Evolutionary conservation across 2,797 vertebrate genomes (phyloP).

Genomic region (Austrolebias charrua): DNA sequence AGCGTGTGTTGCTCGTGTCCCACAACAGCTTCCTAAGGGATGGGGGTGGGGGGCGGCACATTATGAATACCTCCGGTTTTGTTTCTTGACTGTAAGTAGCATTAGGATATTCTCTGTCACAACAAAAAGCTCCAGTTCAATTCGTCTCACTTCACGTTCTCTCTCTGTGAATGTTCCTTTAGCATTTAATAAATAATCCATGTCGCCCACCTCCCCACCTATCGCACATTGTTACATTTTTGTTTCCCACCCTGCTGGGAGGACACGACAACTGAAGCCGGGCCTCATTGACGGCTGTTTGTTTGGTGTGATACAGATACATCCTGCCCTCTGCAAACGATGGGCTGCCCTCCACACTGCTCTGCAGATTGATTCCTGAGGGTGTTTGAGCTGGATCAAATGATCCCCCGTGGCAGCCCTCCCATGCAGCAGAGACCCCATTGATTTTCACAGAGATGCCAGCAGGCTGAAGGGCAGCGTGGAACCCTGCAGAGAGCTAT

Average conservation of each 20-base stretch:
- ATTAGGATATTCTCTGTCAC: neutral
- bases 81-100: slow-evolving; percentile 4
- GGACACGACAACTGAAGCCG: slow-evolving; percentile 12
- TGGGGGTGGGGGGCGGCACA: neutral
- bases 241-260: neutral
- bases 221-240: neutral
- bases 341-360: slow-evolving; percentile 25
- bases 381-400: slow-evolving; percentile 66
- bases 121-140: neutral
- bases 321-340: slow-evolving; percentile 10
- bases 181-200: slow-evolving; percentile 9
- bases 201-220: neutral
- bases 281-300: neutral
- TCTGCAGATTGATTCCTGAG: slow-evolving; percentile 62
- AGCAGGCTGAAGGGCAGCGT: slow-evolving; percentile 70
- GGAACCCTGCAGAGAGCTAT: slow-evolving; percentile 65
- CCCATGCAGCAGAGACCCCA: slow-evolving; percentile 69
- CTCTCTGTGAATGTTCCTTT: neutral
- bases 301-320: slow-evolving; percentile 1
- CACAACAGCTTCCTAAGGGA: slow-evolving; percentile 29
- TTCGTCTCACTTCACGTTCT: slow-evolving; percentile 13
- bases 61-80: slow-evolving; percentile 20
- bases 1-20: slow-evolving; percentile 24
- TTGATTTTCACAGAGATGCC: slow-evolving; percentile 72
- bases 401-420: slow-evolving; percentile 59